Base-by-base conservation (phyloP, 2,113 vertebrate species). In the Gadus chalcogrammus region DNA sequence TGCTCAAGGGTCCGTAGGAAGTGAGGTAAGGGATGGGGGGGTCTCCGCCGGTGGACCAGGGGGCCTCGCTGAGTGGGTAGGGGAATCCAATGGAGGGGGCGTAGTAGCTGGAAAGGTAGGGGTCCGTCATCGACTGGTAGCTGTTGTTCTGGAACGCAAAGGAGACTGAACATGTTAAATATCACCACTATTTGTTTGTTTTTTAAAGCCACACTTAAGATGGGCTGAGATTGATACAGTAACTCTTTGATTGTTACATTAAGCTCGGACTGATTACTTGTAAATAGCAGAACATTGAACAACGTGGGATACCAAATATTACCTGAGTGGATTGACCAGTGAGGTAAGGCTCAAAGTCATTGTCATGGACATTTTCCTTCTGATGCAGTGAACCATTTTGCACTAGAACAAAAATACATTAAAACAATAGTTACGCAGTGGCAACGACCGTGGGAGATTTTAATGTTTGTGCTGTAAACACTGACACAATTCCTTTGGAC, bases 351-450 rank as follows among this genome's bases (percentile, higher is more conserved):
- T 98, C 96, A 90, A 97, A 98, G 89, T 98, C 96, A 85, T 91
- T 94, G 91, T 97, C 95, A 7, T 96, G 96, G 78, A 95, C 94
- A 76, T 93, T 91, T 79, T 97, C 95, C 91, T 98, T 98, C 88
- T 94, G 96, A 91, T 96, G 96, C 86, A 98, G 88, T 0, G 95
- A 95, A 94, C 96, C 95, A 94, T 96, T 98, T 94, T 97, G 96
- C 82, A 95, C 96, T 98, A 82, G 55, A 93, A 93, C 8, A 77
- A 85, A 58, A 84, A 89, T 35, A 61, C 59, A 71, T 70, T 0
- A 56, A n/a, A 78, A 27, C n/a, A 72, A 71, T 52, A 27, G 27
- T 48, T 48, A 48, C 12, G 2, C 42, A 48, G 42, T 2, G 42
- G 1, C 42, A 48, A 9, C 42, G 2, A 9, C 42, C 12, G 42